A percentile compares a stretch with the other conserved stretches of the same genome.
phyloP scores from a whole-genome alignment of 2,113 vertebrate species.

The Anolis carolinensis region DNA sequence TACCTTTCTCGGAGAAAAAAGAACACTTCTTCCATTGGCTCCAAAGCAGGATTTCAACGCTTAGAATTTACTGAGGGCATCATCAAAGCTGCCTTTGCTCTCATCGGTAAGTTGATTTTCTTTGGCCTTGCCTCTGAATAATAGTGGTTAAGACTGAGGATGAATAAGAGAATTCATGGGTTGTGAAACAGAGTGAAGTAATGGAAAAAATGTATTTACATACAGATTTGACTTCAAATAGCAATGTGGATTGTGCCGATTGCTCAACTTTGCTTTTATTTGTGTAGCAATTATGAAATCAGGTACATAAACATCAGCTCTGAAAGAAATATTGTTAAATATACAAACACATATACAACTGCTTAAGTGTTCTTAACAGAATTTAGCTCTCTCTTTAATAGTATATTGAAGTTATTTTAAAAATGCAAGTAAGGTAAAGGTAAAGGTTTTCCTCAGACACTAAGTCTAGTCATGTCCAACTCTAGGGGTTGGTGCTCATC shows the following conservation, averaged over 20 bases:
- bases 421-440: neutral
- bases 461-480: too few species aligned
- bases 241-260: neutral
- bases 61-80: constrained; percentile 87
- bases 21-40: constrained; percentile 79
- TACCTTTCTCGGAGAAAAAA: constrained; percentile 86
- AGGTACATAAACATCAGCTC: neutral
- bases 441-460: too few species aligned
- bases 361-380: neutral
- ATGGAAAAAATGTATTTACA: neutral
- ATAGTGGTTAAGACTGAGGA: neutral
- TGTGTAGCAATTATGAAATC: too few species aligned
- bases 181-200: neutral
- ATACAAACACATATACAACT: neutral
- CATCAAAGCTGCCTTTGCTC: constrained; percentile 78
- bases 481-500: too few species aligned
- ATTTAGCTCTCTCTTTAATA: neutral
- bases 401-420: neutral
- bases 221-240: neutral
- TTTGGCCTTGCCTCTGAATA: neutral
- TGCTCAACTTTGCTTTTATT: neutral
- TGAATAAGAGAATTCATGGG: neutral
- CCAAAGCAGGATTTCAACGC: constrained; percentile 82
- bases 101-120: constrained; percentile 80
- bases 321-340: neutral